Base-by-base conservation (phyloP, 1,140 invertebrate genomes). In the Lucilia cuprina region DNA sequence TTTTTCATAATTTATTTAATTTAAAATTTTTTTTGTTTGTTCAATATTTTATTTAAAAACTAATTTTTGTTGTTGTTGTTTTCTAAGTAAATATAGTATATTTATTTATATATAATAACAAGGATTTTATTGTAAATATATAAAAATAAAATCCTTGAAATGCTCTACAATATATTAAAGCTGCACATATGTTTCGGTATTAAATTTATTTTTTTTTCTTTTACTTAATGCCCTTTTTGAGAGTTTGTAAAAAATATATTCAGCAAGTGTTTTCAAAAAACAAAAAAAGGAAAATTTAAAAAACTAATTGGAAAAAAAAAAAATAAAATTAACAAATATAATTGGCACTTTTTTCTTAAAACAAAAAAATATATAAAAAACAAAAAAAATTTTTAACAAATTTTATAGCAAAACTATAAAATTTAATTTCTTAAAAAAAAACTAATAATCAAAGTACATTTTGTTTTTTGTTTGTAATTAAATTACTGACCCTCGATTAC, bases 311-410 rank as follows among this genome's bases (percentile, higher is more conserved):
- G 5, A 41, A 41, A 41, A 8, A 8, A 70, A 70, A 19, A 17
- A 21, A 21, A 9, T 9, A 21, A 21, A 70, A 70, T 10, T 21
- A 60, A 60, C 21, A 70, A 70, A 30, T 2, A 21, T 50, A 50
- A 80, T 80, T 80, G 77, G 77, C 77, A 80, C 77, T 80, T 80
- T 80, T 50, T 80, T 55, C n/a, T 70, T 49, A 49, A 80, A 41
- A 41, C 41, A 21, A 21, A 70, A 7, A 12, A 70, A 70, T 25
- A 25, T 21, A 70, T 2, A 70, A 21, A 21, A 70, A 21, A 21
- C 21, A 21, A 25, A 70, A 19, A 21, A 21, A n/a, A n/a, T n/a
- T 70, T 25, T 70, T 8, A 21, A 21, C n/a, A 14, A n/a, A n/a
- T 60, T n/a, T n/a, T 60, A n/a, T 60, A 60, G 14, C 14, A 60